phyloP scores from a whole-genome alignment of 35 echinoderm and acorn worm species.

The Ophiothrix spiculata region DNA sequence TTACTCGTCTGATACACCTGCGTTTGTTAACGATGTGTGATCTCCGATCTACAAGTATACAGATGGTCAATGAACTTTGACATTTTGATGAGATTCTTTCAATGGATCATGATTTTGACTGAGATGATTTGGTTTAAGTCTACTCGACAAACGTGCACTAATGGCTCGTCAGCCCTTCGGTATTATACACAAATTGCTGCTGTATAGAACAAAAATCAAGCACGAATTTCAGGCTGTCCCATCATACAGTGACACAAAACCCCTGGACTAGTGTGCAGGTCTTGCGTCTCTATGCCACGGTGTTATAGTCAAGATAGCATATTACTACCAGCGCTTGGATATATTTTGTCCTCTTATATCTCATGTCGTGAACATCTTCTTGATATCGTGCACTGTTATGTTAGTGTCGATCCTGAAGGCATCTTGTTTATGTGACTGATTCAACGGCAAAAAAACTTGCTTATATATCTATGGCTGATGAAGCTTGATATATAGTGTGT shows the following conservation, averaged over 20 bases:
- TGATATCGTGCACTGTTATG: neutral
- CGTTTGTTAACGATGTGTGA: neutral
- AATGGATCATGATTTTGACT: neutral
- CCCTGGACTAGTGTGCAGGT: neutral
- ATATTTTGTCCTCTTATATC: neutral
- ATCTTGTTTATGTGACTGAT: neutral
- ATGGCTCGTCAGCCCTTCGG: neutral
- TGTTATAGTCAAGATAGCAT: neutral
- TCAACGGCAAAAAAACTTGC: neutral
- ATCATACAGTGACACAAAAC: neutral
- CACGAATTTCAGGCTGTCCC: neutral
- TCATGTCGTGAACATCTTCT: neutral
- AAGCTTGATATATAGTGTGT: neutral
- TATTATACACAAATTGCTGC: neutral
- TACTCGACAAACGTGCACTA: neutral
- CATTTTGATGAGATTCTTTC: neutral
- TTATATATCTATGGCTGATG: neutral
- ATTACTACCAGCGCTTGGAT: neutral
- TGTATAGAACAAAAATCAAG: neutral
- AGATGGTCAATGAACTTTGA: neutral
- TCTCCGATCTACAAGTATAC: neutral
- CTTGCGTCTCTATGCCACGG: neutral
- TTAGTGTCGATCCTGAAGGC: neutral
- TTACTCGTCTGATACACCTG: no score
- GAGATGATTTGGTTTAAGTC: neutral